A percentile compares a stretch with the other conserved stretches of the same genome.
Evolutionary conservation across 2,797 vertebrate species (phyloP).

Genomic region (Clarias platycephalus): DNA sequence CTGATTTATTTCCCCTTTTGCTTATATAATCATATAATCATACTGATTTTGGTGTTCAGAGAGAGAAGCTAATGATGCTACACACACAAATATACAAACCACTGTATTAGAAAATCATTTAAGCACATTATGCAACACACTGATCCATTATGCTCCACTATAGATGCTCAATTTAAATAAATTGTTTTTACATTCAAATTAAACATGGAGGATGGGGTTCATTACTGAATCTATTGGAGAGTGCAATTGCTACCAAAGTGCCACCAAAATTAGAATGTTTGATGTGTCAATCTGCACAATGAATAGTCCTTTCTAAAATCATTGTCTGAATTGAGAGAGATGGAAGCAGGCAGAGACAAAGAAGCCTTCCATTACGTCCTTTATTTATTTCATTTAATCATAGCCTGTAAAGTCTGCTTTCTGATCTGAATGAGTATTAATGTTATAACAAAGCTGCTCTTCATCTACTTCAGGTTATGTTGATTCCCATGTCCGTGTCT

Average conservation of each 20-base stretch:
- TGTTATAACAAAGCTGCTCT: constrained; percentile 13
- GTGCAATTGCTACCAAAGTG: constrained; percentile 73
- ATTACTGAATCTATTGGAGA: constrained; percentile 77
- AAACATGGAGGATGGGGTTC: constrained; percentile 62
- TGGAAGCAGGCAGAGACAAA: constrained; percentile 29
- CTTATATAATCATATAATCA: constrained; percentile 31
- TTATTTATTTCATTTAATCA: constrained; percentile 13
- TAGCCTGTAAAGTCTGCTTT: constrained; percentile 14
- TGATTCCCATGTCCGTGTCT: background rate
- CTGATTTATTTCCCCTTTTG: constrained; percentile 15
- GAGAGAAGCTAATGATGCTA: constrained; percentile 31
- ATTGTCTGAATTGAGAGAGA: constrained; percentile 19
- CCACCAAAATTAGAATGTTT: constrained; percentile 67
- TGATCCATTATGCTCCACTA: constrained; percentile 58
- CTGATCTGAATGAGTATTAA: no score
- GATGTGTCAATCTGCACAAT: constrained; percentile 57
- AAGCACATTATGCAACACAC: constrained; percentile 62
- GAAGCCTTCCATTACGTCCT: constrained; percentile 11
- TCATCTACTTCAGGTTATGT: background rate
- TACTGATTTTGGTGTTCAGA: constrained; percentile 40
- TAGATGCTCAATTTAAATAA: constrained; percentile 69
- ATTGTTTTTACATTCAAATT: constrained; percentile 66
- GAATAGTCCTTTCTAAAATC: constrained; percentile 32
- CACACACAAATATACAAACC: constrained; percentile 36
- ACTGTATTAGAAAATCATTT: constrained; percentile 67